Evolutionary conservation across 1,140 invertebrate species (phyloP), one percentile per base, ranked within the genome.

Genomic region (Platyura marginata): DNA sequence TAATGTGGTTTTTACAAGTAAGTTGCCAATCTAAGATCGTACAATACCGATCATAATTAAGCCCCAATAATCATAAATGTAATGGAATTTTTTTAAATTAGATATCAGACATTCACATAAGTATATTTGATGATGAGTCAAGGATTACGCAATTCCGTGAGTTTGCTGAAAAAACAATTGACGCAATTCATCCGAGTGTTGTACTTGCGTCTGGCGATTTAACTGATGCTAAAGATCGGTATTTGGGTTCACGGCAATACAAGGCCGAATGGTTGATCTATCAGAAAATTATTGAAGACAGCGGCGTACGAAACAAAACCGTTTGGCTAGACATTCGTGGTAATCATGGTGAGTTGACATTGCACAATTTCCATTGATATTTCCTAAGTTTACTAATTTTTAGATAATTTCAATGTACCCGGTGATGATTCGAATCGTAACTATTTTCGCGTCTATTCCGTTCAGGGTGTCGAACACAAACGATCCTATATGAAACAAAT

Each of bases 251-350:
- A 19, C 69, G 70, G 21, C 89, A 94, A 66, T 77, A 75, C 51
- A 61, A 79, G 51, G 71, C 77, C 52, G 91, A 95, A 68, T 95
- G 90, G 90, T 56, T 75, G 46, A 67, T 74, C 49, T 95, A 95
- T 60, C 65, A 73, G 47, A 67, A 77, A 50, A 68, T 81, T 47
- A 64, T 93, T 21, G 67, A 74, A 32, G 70, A 80, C 46, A 75
- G 72, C 46, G 69, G 75, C 48, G 69, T 87, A 18, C 63, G 61
- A 23, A 65, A 77, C 38, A 75, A 72, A 56, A 86, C 83, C 3
- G 64, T 72, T 9, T 94, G 89, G 88, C 64, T 94, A 36, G 91
- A 94, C 65, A 81, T 92, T 44, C 69, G 89, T 63, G 91, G 91
- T 60, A 95, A 95, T 71, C 91, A 95, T 77, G 90, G 88, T 43